Evolutionary conservation across 2,113 vertebrate species (phyloP).

Genomic region (Sporophila hypoxantha): DNA sequence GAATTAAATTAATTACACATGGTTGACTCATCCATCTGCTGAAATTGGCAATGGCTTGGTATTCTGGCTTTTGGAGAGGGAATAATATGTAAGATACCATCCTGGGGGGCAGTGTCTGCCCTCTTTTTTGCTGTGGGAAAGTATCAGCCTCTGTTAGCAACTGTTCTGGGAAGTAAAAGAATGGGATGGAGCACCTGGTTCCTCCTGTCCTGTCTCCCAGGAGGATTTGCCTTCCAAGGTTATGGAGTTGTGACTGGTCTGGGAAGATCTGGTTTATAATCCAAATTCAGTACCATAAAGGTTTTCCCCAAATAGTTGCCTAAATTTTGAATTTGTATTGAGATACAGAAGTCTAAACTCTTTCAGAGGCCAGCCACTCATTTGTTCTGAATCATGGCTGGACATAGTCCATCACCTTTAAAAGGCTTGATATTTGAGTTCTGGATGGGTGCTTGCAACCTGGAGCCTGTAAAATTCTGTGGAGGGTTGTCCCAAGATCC

Average conservation of each 20-base stretch:
- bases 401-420: not conserved
- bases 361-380: not conserved
- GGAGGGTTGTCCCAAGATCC: not conserved
- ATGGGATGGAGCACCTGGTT: not conserved
- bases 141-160: not conserved
- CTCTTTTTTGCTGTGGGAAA: not conserved
- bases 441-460: not conserved
- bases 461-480: not conserved
- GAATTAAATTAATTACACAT: not conserved
- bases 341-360: not conserved
- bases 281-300: not conserved
- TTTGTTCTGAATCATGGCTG: not conserved
- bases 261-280: not conserved
- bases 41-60: not conserved
- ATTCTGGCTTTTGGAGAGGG: not conserved
- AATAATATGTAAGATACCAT: not conserved
- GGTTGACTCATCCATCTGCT: not conserved
- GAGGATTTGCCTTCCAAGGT: not conserved
- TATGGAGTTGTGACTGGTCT: not conserved
- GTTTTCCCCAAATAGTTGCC: not conserved
- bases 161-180: not conserved
- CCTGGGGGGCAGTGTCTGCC: not conserved
- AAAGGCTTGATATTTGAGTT: not conserved
- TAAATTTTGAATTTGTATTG: not conserved
- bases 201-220: not conserved